phyloP scores from a whole-genome alignment of 2,113 vertebrate genomes.

The Lota lota region DNA sequence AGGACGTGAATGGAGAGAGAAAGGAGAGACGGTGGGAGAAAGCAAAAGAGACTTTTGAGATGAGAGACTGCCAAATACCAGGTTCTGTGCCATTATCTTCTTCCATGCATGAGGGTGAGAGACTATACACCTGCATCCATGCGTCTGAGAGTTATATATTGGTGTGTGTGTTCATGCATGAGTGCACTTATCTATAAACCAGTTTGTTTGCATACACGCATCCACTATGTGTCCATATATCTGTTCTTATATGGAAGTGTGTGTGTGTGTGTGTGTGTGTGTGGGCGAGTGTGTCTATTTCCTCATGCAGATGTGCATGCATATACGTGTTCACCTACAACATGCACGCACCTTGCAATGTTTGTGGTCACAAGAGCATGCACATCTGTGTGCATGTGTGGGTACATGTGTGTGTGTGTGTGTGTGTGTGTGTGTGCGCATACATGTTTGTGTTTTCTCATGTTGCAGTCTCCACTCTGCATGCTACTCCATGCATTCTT shows the following conservation, averaged over 20 bases:
- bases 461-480: conserved; percentile 47
- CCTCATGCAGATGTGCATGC: background rate
- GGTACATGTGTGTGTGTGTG: conserved; percentile 14
- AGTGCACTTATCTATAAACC: too few relatives aligned
- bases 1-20: conserved; percentile 5
- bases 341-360: too few relatives aligned
- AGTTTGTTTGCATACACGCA: too few relatives aligned
- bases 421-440: conserved; percentile 31
- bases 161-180: conserved; percentile 16
- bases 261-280: background rate
- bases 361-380: conserved; percentile 23
- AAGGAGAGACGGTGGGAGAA: background rate
- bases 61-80: background rate
- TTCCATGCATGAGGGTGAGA: background rate
- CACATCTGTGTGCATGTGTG: conserved; percentile 22
- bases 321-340: too few relatives aligned
- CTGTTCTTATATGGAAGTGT: conserved; percentile 5
- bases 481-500: conserved; percentile 69
- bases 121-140: background rate
- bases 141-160: background rate
- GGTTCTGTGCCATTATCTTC: background rate
- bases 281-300: too few relatives aligned
- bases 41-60: background rate
- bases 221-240: background rate
- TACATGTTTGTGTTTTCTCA: conserved; percentile 16